These are phyloP conservation scores for Candidula unifasciata DNA, from an alignment of 2,888 invertebrate genomes.

Conservation along the genomic window DNA sequence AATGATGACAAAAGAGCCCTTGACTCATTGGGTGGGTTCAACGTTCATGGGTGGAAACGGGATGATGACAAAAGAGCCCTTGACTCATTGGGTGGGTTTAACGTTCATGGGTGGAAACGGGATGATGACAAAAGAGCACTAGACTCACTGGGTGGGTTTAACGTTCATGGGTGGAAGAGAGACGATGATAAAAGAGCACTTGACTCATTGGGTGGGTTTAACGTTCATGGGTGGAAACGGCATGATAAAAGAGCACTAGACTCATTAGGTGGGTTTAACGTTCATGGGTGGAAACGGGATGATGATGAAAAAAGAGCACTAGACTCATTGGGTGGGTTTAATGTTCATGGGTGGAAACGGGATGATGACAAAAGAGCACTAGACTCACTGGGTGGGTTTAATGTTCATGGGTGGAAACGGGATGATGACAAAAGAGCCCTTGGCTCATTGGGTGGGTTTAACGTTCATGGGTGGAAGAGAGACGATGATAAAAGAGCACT, in stretches of 20 bases:
- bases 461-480: constrained; percentile 38
- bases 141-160: constrained; percentile 47
- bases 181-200: constrained; percentile 36
- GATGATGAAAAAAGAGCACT: constrained; percentile 33
- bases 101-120: constrained; percentile 50
- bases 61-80: constrained; percentile 34
- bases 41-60: constrained; percentile 48
- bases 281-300: constrained; percentile 47
- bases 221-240: constrained; percentile 49
- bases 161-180: constrained; percentile 49
- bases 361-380: constrained; percentile 30
- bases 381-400: constrained; percentile 44
- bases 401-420: constrained; percentile 45
- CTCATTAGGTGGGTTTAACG: constrained; percentile 46
- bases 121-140: constrained; percentile 37
- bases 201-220: constrained; percentile 47
- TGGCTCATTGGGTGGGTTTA: constrained; percentile 43
- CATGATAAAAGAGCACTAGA: constrained; percentile 46
- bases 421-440: constrained; percentile 36
- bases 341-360: constrained; percentile 47
- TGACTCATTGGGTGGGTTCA: constrained; percentile 45
- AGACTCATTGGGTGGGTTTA: constrained; percentile 47
- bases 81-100: constrained; percentile 48
- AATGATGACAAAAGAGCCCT: constrained; percentile 37
- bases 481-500: constrained; percentile 25